phyloP scores from a whole-genome alignment of 2,113 vertebrate genomes.

The Aegypius monachus region DNA sequence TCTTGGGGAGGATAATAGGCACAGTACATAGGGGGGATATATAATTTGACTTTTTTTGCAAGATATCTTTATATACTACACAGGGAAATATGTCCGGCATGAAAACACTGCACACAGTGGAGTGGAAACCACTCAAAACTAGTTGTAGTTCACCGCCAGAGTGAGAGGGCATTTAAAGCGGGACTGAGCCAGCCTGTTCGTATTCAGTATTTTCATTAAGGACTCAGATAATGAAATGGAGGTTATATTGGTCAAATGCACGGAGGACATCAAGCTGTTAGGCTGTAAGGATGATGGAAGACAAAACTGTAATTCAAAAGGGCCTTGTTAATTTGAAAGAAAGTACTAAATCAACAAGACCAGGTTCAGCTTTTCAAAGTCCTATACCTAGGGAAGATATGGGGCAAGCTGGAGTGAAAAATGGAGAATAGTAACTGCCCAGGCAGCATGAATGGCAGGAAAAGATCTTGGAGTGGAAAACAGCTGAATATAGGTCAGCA shows the following conservation, averaged over 20 bases:
- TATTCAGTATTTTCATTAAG: background rate
- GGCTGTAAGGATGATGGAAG: background rate
- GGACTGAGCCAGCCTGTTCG: background rate
- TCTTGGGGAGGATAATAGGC: background rate
- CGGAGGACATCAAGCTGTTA: background rate
- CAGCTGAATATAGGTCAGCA: background rate
- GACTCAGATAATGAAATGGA: background rate
- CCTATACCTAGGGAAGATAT: background rate
- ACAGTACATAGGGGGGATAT: background rate
- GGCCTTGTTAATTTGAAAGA: background rate
- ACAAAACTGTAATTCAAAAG: background rate
- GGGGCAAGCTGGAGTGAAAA: background rate
- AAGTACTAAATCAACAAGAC: background rate
- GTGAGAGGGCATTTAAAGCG: background rate
- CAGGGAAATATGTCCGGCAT: background rate
- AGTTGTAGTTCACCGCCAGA: background rate
- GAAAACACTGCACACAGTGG: background rate
- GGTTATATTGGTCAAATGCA: background rate
- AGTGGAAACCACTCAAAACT: background rate
- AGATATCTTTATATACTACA: background rate
- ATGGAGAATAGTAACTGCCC: background rate
- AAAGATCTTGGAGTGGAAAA: background rate
- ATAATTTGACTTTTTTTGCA: background rate
- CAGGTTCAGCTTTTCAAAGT: background rate
- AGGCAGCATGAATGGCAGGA: background rate